These are phyloP conservation scores for Odontomachus brunneus DNA, from an alignment of 1,140 invertebrate genomes.

Conservation along the genomic window DNA sequence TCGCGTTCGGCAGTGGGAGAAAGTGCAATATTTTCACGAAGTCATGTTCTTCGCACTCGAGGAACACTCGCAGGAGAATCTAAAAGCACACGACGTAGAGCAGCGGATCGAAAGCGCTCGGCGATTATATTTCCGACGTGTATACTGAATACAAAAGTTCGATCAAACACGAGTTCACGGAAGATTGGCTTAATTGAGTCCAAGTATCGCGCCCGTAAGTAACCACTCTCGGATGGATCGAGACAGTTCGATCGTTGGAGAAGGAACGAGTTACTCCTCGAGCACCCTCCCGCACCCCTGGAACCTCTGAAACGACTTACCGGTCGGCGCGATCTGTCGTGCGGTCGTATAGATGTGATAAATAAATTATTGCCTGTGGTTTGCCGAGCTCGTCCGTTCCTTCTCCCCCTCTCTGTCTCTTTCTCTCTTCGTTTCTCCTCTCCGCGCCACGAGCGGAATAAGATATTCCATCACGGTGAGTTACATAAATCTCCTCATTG, in stretches of 20 bases:
- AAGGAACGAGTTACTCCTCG: slow-evolving; percentile 32
- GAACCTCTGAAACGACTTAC: slow-evolving; percentile 23
- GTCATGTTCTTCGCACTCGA: neutral
- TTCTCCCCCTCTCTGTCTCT: slow-evolving; percentile 25
- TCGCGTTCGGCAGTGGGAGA: too few relatives aligned
- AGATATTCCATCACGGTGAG: slow-evolving; percentile 76
- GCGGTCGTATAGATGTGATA: slow-evolving; percentile 51
- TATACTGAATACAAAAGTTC: neutral
- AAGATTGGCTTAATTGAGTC: slow-evolving; percentile 21
- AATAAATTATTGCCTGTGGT: slow-evolving; percentile 61
- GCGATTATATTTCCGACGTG: neutral
- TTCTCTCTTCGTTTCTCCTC: neutral
- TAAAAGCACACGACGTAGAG: neutral
- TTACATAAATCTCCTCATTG: slow-evolving; percentile 78
- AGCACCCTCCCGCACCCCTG: neutral
- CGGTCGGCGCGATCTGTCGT: slow-evolving; percentile 50
- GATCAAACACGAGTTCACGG: neutral
- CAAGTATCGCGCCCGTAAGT: slow-evolving; percentile 9
- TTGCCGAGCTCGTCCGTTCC: slow-evolving; percentile 29
- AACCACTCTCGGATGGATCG: slow-evolving; percentile 45
- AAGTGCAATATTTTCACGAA: too few relatives aligned
- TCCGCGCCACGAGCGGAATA: slow-evolving; percentile 22
- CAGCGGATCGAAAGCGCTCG: neutral
- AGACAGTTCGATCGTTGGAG: slow-evolving; percentile 36
- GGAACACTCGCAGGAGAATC: too few relatives aligned